Percentiles rank a stretch among this genome's conserved stretches.
phyloP scores from a whole-genome alignment of 2,888 invertebrate genomes.

The Elmis aenea region DNA sequence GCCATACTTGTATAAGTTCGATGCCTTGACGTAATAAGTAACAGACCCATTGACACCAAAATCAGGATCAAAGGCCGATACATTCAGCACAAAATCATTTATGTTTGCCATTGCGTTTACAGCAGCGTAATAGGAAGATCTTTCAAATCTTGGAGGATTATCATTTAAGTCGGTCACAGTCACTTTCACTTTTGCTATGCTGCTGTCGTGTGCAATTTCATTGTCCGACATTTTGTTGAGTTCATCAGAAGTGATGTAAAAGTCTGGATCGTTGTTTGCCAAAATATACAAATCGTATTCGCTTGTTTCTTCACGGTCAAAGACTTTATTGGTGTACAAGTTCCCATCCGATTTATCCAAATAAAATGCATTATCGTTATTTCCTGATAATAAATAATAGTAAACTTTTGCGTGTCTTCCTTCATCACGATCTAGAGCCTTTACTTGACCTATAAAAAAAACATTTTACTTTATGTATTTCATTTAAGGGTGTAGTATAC shows the following conservation, averaged over 20 bases:
- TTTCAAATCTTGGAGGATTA: conserved; percentile 62
- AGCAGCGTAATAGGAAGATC: conserved; percentile 48
- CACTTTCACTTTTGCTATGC: conserved; percentile 67
- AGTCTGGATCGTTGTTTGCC: conserved; percentile 78
- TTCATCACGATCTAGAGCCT: conserved; percentile 70
- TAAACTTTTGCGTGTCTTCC: conserved; percentile 78
- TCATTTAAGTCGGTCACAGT: conserved; percentile 79
- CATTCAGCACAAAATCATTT: conserved; percentile 68
- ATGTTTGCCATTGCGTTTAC: conserved; percentile 73
- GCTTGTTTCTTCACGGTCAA: conserved; percentile 76
- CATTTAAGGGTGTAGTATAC: no score
- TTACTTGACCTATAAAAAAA: conserved; percentile 56
- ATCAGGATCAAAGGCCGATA: conserved; percentile 80
- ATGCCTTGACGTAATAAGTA: conserved; percentile 74
- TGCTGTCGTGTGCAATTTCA: conserved; percentile 52
- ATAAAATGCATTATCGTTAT: conserved; percentile 70
- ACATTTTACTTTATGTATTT: no score
- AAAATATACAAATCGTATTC: conserved; percentile 72
- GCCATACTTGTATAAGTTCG: conserved; percentile 75
- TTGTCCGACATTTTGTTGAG: conserved; percentile 46
- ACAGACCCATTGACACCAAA: conserved; percentile 78
- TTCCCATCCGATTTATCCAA: conserved; percentile 77
- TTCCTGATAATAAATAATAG: conserved; percentile 76
- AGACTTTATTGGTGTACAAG: conserved; percentile 70
- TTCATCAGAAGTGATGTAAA: conserved; percentile 55